Conservation (phyloP, 2,113 vertebrate species). For the Pteronura brasiliensis region DNA sequence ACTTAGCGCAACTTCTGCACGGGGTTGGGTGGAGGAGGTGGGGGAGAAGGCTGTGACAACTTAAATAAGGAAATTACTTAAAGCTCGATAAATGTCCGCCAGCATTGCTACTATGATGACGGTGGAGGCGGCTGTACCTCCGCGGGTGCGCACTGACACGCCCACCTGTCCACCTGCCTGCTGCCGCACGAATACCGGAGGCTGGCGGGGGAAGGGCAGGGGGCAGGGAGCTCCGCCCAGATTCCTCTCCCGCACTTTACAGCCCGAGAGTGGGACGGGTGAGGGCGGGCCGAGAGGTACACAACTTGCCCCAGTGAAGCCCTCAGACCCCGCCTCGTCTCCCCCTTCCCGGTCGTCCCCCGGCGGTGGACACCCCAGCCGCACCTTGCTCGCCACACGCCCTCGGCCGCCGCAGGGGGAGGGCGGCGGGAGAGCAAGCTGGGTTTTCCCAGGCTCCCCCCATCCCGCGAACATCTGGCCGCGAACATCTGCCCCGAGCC, state of each 20-base stretch:
- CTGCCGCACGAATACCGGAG: rapidly evolving
- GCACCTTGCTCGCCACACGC: background rate
- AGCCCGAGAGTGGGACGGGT: background rate
- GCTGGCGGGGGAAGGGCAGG: background rate
- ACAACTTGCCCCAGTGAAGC: background rate
- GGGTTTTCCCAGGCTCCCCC: constrained; percentile 45
- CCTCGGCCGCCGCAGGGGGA: background rate
- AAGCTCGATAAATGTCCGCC: background rate
- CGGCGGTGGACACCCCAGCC: background rate
- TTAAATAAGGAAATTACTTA: too few species aligned
- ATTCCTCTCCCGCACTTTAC: background rate
- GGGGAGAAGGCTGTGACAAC: background rate
- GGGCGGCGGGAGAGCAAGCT: background rate
- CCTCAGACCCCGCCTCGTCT: background rate
- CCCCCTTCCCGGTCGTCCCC: background rate
- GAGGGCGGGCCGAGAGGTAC: background rate
- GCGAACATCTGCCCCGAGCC: constrained; percentile 58
- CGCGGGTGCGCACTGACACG: background rate
- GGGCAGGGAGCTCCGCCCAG: background rate
- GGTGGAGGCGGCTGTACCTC: background rate
- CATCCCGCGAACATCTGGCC: constrained; percentile 66
- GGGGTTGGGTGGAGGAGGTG: too few species aligned
- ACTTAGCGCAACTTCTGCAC: background rate
- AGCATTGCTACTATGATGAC: background rate
- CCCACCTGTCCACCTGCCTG: background rate